Base-by-base conservation (phyloP, 1,140 invertebrate genomes). In the Pseudomyrmex pallidus region DNA sequence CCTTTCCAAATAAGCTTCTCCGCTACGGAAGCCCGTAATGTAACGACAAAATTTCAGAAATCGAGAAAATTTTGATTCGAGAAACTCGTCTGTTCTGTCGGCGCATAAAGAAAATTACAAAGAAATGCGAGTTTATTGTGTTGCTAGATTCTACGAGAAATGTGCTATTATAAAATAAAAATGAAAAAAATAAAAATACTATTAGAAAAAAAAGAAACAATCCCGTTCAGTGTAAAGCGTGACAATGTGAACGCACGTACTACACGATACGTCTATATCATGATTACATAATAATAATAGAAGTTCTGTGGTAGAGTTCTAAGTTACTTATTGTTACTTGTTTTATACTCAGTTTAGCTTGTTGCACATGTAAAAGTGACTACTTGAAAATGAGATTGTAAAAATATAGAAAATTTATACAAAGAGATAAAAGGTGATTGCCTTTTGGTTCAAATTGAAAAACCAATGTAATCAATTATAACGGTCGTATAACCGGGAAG, bases 61-160 rank as follows among this genome's bases (percentile, higher is more conserved):
- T 72, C 80, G 80, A 87, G 83, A 86, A 87, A 86, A 87, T 82
- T 87, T 66, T 52, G 50, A 73, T 52, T 61, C 50, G 50, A 72
- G 54, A 84, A 87, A 74, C 74, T 87, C 50, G 44, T 20, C 63
- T 64, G 35, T 57, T 59, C 35, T 8, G 48, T 15, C 20, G 46
- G 20, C 20, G 56, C 13, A 44, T 17, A 20, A 70, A 48, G n/a
- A 70, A 78, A 17, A 59, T 59, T 54, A 54, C 44, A 5, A 25
- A 70, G 64, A 78, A 70, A 57, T 9, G 35, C 67, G n/a, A 46
- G 64, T 35, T 67, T 68, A 57, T 20, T 20, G 20, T 20, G 20
- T 57, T 13, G 17, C 22, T 35, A 57, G 35, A 57, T 64, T 46
- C 44, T 46, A 17, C 9, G 46, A 25, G 17, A 25, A 25, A 22